These are phyloP conservation scores for Ceratitis capitata DNA, from an alignment of 1,140 invertebrate species.

Conservation along the genomic window DNA sequence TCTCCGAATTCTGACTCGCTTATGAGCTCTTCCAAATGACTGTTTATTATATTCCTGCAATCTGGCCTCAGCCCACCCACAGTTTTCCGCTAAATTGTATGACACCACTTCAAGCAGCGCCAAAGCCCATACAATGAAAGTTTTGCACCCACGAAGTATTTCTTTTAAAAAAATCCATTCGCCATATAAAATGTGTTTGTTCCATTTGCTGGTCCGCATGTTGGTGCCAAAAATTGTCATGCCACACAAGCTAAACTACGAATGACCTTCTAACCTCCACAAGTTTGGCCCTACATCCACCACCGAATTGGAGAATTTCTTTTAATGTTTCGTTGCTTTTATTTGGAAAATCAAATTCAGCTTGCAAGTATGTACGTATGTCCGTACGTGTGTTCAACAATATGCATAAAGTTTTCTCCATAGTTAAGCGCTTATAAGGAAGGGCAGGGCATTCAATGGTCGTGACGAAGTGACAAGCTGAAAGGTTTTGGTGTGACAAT, in stretches of 20 bases:
- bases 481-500: constrained; percentile 12
- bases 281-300: background rate
- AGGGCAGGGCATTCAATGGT: constrained; percentile 16
- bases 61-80: no score
- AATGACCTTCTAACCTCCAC: background rate
- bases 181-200: background rate
- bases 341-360: background rate
- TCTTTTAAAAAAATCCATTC: background rate
- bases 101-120: no score
- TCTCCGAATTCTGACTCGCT: no score
- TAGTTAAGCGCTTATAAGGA: constrained; percentile 11
- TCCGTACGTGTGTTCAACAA: background rate
- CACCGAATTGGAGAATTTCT: background rate
- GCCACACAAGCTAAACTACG: constrained; percentile 1
- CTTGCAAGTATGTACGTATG: background rate
- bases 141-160: background rate
- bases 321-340: background rate
- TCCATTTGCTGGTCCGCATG: background rate
- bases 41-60: no score
- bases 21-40: no score
- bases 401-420: background rate
- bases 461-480: constrained; percentile 28
- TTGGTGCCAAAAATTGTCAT: background rate
- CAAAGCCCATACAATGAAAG: no score
- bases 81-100: no score